A percentile compares a stretch with the other conserved stretches of the same genome.
Evolutionary conservation across 2,113 vertebrate genomes (phyloP).

Genomic region (Gadus macrocephalus): DNA sequence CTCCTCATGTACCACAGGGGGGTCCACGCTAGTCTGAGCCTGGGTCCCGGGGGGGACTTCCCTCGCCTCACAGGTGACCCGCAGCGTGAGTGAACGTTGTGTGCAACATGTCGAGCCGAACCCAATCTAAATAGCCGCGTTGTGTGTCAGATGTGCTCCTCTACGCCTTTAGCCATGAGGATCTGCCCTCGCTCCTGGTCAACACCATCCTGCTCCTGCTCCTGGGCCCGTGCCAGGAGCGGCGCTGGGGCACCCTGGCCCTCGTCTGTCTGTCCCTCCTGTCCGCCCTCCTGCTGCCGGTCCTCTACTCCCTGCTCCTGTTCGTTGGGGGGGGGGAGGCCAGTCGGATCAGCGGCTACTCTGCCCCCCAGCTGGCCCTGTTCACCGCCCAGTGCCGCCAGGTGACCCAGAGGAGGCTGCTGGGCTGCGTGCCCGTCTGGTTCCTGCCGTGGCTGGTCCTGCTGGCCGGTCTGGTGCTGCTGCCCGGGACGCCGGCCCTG

Average conservation of each 20-base stretch:
- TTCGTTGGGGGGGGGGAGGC: conserved; percentile 61
- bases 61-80: conserved; percentile 67
- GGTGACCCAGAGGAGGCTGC: conserved; percentile 47
- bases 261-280: conserved; percentile 72
- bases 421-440: conserved; percentile 63
- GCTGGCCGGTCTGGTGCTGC: conserved; percentile 65
- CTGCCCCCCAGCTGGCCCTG: conserved; percentile 77
- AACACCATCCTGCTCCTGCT: conserved; percentile 68
- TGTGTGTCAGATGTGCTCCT: conserved; percentile 74
- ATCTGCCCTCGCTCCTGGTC: conserved; percentile 70
- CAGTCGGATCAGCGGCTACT: conserved; percentile 73
- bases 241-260: conserved; percentile 73
- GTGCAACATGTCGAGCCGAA: background rate
- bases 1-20: conserved; percentile 54
- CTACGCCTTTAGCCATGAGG: conserved; percentile 75
- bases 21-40: conserved; percentile 61
- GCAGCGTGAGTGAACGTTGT: background rate
- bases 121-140: background rate
- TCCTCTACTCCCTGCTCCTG: conserved; percentile 74
- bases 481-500: conserved; percentile 71
- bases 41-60: conserved; percentile 68
- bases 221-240: conserved; percentile 74
- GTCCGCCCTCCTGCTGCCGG: conserved; percentile 62
- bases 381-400: conserved; percentile 72
- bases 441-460: conserved; percentile 74